These are phyloP conservation scores for Otus scops DNA, from an alignment of 2,797 vertebrate genomes.

Conservation along the genomic window DNA sequence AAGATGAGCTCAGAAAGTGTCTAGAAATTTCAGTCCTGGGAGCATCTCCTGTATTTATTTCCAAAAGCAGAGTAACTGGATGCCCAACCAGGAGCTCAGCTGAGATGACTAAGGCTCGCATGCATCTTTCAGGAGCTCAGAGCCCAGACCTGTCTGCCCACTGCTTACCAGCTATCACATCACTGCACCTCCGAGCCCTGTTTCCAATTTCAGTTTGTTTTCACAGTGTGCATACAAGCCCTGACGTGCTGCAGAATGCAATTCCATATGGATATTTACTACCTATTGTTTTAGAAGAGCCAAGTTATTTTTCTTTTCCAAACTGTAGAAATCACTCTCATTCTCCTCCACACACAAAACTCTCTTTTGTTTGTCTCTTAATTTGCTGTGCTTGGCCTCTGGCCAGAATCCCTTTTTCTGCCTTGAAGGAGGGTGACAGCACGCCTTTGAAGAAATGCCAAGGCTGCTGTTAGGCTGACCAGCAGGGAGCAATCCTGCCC, in stretches of 20 bases:
- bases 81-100: background rate
- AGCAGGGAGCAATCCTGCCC: conserved; percentile 41
- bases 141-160: background rate
- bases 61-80: background rate
- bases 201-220: background rate
- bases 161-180: background rate
- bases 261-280: background rate
- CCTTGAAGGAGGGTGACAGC: conserved; percentile 32
- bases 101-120: background rate
- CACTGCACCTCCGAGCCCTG: background rate
- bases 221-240: background rate
- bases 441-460: conserved; percentile 47
- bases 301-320: background rate
- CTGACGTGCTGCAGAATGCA: background rate
- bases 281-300: background rate
- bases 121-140: background rate
- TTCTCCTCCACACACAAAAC: background rate
- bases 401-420: conserved; percentile 7
- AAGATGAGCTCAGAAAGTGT: background rate
- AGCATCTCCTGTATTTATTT: background rate
- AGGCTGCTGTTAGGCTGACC: conserved; percentile 44
- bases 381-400: conserved; percentile 24
- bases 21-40: background rate
- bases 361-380: conserved; percentile 24
- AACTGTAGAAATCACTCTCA: background rate